Base-by-base conservation (phyloP, 2,113 vertebrate species). In the Amblyopsis rosae region DNA sequence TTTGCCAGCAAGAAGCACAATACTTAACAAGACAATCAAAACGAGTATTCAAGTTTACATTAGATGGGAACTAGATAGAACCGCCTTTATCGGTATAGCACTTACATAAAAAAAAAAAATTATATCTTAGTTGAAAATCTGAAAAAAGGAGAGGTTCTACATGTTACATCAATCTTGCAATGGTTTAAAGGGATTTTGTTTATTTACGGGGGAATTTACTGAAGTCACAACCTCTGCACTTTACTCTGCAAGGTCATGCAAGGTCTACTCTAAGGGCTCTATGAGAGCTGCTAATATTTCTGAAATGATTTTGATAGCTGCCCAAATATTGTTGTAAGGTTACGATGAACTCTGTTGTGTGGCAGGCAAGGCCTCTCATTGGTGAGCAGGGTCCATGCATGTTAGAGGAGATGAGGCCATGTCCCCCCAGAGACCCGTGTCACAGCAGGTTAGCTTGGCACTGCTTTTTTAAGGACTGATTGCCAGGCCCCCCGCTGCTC, bases 361-460 rank as follows among this genome's bases (percentile, higher is more conserved):
- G 15, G 66, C 33, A 85, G 92, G 92, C 80, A 60, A 80, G 46
- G 83, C 90, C 89, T 83, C 91, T 90, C 92, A 85, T 92, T 93
- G 88, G 91, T 92, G 93, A 92, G 91, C 93, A 94, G 92, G 91
- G 93, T 81, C 83, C 74, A 88, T 91, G 93, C 92, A 95, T 93
- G 92, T 93, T 90, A 94, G 92, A 91, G 92, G 92, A 89, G 90
- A 92, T 93, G 81, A 89, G 90, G 92, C 85, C 90, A 76, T 72
- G 78, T 95, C 94, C 92, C 92, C 82, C 92, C 82, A 84, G 94
- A 94, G 95, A 88, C 94, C 92, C 89, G 93, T 92, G 92, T 93
- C 95, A 93, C 94, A 95, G 95, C 93, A 92, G 94, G 94, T 94
- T 94, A 94, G 95, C 95, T 92, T 90, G 92, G 90, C 93, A 93